Percentiles rank a stretch among this genome's conserved stretches.
Conservation (phyloP, 2,113 vertebrate genomes). For the Sturnus vulgaris region DNA sequence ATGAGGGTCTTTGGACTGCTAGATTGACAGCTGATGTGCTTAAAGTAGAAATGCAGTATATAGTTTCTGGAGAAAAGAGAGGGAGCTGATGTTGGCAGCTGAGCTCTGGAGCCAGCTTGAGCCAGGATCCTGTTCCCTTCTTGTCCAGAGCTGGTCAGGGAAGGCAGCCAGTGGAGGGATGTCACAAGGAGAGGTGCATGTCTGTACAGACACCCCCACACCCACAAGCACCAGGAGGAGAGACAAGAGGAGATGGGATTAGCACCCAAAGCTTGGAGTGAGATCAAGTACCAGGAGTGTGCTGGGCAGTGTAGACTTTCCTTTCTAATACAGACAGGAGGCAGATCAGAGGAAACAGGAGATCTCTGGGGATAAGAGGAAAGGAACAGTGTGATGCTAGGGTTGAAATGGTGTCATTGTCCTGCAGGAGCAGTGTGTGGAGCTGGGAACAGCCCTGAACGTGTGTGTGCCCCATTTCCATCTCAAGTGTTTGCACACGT, state of each 20-base stretch:
- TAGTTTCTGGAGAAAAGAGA: background rate
- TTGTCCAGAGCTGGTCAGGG: background rate
- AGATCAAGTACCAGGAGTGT: background rate
- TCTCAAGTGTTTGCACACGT: background rate
- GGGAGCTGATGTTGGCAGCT: background rate
- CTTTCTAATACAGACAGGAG: background rate
- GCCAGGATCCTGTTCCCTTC: background rate
- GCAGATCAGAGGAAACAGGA: constrained; percentile 11
- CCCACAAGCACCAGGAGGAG: background rate
- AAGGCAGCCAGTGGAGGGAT: background rate
- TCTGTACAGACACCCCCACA: background rate
- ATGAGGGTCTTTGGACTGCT: background rate
- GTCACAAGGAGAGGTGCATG: background rate
- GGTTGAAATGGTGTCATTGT: background rate
- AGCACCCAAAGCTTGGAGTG: background rate
- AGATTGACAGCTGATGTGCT: background rate
- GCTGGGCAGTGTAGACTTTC: background rate
- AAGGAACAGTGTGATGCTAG: background rate
- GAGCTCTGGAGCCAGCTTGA: background rate
- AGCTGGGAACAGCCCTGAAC: background rate
- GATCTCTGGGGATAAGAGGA: background rate
- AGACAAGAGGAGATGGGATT: background rate
- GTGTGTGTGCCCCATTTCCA: background rate
- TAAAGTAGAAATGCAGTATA: background rate
- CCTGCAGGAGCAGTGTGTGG: background rate